Base-by-base conservation (phyloP, 2,797 vertebrate species). In the Hemibagrus guttatus region DNA sequence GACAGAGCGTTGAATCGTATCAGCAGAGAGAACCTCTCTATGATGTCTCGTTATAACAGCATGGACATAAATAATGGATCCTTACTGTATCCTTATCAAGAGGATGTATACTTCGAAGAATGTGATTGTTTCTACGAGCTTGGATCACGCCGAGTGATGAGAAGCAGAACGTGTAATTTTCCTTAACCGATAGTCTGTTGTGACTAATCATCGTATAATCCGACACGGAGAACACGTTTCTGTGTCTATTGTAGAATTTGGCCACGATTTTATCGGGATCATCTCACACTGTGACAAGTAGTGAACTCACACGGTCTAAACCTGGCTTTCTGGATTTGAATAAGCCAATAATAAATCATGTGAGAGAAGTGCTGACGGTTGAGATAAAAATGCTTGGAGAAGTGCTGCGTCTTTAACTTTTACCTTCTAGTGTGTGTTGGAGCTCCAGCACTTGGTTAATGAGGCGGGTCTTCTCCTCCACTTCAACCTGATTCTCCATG, bases 371-470 rank as follows among this genome's bases (percentile, higher is more conserved):
- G 56, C 54, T 79, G 76, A 79, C 35, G 14, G 11, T 59, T 26
- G 39, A 6, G n/a, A 56, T 26, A 6, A 39, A 39, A 42, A 80
- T 16, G n/a, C 35, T 1, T 1, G 1, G 23, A 61, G 31, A 35
- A 49, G 39, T 14, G 52, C 46, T 49, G 28, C 7, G 23, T 52
- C 52, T 69, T 35, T 54, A 35, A 59, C 46, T 31, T 75, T 90
- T 92, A 99, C 98, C 98, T 98, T 99, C 98, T 84, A 99, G 95
- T 2, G 98, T 99, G 92, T 99, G 98, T 91, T 99, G 98, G 83
- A 99, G 97, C 92, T 99, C 98, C 95, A 99, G 94, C 89, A 99
- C 98, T 91, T 99, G 98, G 91, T 99, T 99, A 91, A 99, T 99
- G 92, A 99, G 96, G 91, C 98, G 96, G 0, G 97, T 99, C 96